phyloP scores from a whole-genome alignment of 2,888 invertebrate genomes.

The Neelides folsomi region DNA sequence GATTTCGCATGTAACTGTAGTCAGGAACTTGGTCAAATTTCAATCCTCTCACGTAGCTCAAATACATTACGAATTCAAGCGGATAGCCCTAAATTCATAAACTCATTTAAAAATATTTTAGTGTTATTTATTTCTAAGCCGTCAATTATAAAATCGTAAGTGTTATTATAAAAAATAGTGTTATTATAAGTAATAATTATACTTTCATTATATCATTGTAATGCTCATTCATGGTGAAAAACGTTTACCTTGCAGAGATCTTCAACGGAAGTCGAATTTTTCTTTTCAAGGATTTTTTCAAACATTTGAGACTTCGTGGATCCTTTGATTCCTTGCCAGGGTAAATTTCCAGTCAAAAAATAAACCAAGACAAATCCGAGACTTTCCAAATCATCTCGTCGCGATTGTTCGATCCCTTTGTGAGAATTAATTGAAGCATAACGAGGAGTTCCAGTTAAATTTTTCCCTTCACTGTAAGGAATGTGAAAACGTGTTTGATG shows the following conservation, averaged over 20 bases:
- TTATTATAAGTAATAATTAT: too few relatives aligned
- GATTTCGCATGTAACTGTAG: constrained; percentile 84
- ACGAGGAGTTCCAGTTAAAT: constrained; percentile 83
- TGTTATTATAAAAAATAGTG: too few relatives aligned
- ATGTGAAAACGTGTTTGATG: too few relatives aligned
- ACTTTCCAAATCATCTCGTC: constrained; percentile 94
- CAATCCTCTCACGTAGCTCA: constrained; percentile 89
- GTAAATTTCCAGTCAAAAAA: constrained; percentile 93
- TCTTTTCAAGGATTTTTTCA: constrained; percentile 97
- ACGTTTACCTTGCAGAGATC: constrained; percentile 51
- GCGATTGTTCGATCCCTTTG: constrained; percentile 85
- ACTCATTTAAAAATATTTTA: too few relatives aligned
- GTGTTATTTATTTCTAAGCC: too few relatives aligned
- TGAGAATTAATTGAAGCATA: constrained; percentile 99
- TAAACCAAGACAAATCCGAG: constrained; percentile 99
- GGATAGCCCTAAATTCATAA: constrained; percentile 11
- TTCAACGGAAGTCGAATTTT: constrained; percentile 88
- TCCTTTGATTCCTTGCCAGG: constrained; percentile 98
- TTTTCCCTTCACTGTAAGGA: constrained; percentile 89
- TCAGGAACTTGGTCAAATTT: constrained; percentile 96
- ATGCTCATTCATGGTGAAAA: too few relatives aligned
- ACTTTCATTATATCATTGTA: too few relatives aligned
- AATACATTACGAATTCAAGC: constrained; percentile 79
- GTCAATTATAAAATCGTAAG: too few relatives aligned
- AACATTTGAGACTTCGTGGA: constrained; percentile 98